Evolutionary conservation across 2,888 invertebrate genomes (phyloP), one percentile per base, ranked within the genome.

Genomic region (Acronicta alni): DNA sequence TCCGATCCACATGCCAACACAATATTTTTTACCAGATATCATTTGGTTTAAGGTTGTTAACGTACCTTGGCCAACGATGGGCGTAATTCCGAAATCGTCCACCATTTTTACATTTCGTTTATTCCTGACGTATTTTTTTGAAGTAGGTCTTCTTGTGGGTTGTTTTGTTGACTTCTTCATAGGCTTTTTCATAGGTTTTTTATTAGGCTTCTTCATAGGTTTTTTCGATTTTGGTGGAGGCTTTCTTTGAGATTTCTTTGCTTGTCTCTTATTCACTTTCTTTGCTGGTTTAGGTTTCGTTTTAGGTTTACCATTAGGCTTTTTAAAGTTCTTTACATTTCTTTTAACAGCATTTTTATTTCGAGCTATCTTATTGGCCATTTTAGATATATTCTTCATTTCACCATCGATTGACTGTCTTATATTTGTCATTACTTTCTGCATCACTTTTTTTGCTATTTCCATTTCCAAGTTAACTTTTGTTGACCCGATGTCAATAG

Each of bases 361-460:
- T 8, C 20, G 7, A 23, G 20, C 43, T 23, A 16, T 35, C 0
- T 4, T 8, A 15, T 15, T 37, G 0, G 14, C 58, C n/a, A 48
- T 39, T 12, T 59, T 49, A 9, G 67, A n/a, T 6, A 71, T 38
- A 30, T 44, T 54, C n/a, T 39, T 48, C 14, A 77, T 69, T 51
- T 81, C 83, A 20, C 17, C 9, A 0, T 18, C 0, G 1, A 64
- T 30, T n/a, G 38, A 35, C 4, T 47, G 68, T 17, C 14, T 58
- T 2, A 68, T 14, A n/a, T 15, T 43, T 9, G 51, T 26, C 64
- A 57, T 54, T 9, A 71, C 46, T 45, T 54, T 66, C 14, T 55
- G 61, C 46, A 81, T 76, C 47, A 84, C 81, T 18, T 74, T 81
- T 17, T 77, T 73, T 3, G 81, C 72, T 41, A 88, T 62, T 64